Evolutionary conservation across 2,113 vertebrate genomes (phyloP), one percentile per base, ranked within the genome.

Genomic region (Pyxicephalus adspersus): DNA sequence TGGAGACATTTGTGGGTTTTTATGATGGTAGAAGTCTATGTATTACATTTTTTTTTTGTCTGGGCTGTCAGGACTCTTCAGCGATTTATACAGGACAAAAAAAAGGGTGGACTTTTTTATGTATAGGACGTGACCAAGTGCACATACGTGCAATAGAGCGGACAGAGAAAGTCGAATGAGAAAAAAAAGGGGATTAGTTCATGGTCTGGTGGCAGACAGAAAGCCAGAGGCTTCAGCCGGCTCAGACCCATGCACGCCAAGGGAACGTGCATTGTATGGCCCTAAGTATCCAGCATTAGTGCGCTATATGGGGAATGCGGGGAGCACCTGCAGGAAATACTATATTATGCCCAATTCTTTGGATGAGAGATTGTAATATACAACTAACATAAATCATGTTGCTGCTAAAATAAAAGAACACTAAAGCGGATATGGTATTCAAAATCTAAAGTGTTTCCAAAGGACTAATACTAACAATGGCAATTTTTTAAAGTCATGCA

Each of bases 191-290:
- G 60, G 66, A 80, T 80, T 80, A 72, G 22, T 67, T 31, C 78
- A 80, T 80, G 67, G 78, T 80, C 78, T 80, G 50, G 78, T 71
- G 78, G 57, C 34, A 23, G 66, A 50, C 68, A 5, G 26, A 80
- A 13, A 61, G 65, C 51, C 58, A 57, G 64, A 55, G 45, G 26
- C 50, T 64, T 45, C 20, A 55, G 63, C 13, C 76, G 38, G 63
- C 31, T 66, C 45, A 77, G 45, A 66, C 19, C 29, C 51, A 31
- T 29, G 26, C 63, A 64, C 61, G 60, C 60, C 23, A 77, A 65
- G 63, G 58, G 75, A 77, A 29, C 57, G 17, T 77, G 63, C 63
- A 22, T 16, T 54, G 9, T 22, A 50, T 23, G 45, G 22, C 1
- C 34, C 31, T 26, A 31, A 4, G 13, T 25, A 25, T 22, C 23